phyloP scores from a whole-genome alignment of 2,113 vertebrate species.

The Rhombomys opimus region DNA sequence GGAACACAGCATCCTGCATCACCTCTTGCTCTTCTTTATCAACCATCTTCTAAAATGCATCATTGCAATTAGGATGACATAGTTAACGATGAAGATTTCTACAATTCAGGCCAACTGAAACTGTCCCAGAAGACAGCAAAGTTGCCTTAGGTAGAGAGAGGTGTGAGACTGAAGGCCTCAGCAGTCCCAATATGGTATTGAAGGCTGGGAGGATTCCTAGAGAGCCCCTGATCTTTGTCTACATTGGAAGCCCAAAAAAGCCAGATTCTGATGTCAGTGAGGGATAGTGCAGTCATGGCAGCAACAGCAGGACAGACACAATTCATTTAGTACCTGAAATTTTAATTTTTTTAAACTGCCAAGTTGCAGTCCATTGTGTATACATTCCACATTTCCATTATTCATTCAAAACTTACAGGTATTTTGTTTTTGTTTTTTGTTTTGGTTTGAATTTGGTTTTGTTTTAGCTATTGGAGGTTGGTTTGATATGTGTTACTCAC shows the following conservation, averaged over 20 bases:
- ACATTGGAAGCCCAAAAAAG: not conserved
- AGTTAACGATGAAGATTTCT: not conserved
- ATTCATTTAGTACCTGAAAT: not conserved
- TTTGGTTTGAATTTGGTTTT: too few relatives aligned
- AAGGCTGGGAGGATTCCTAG: not conserved
- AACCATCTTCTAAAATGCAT: not conserved
- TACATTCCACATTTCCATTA: not conserved
- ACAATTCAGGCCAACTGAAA: not conserved
- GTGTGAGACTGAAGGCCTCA: not conserved
- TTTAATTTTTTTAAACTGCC: not conserved
- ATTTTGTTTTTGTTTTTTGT: not conserved
- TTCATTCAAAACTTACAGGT: not conserved
- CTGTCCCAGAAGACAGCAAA: not conserved
- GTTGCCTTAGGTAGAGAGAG: not conserved
- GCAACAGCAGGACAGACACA: not conserved
- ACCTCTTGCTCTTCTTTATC: slow-evolving; percentile 18
- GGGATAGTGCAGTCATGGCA: too few relatives aligned
- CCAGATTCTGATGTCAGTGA: not conserved
- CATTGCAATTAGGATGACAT: not conserved
- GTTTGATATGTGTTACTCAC: too few relatives aligned
- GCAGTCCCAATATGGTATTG: not conserved
- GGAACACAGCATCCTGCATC: not conserved
- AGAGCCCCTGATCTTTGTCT: not conserved
- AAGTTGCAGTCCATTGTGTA: not conserved
- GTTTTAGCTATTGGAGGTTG: not conserved